phyloP scores from a whole-genome alignment of 2,888 invertebrate genomes.

The Vesta saturnalis region DNA sequence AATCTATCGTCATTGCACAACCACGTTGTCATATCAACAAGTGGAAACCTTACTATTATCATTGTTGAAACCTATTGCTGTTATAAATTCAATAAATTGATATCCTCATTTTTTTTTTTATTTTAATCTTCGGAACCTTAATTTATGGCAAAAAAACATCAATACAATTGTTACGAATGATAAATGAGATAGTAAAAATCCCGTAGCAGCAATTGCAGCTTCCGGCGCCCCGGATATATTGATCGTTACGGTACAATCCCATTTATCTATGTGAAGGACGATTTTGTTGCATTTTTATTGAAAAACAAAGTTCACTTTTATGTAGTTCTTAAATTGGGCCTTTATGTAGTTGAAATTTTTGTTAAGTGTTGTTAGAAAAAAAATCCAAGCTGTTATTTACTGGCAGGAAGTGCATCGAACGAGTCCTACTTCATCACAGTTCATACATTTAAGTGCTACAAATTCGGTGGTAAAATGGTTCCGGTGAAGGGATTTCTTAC shows the following conservation, averaged over 20 bases:
- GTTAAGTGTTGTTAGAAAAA: not conserved
- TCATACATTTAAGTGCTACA: slow-evolving; percentile 93
- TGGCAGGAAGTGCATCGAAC: slow-evolving; percentile 88
- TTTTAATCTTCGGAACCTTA: slow-evolving; percentile 29
- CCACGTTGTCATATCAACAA: slow-evolving; percentile 8
- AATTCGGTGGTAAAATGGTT: slow-evolving; percentile 96
- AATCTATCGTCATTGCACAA: slow-evolving; percentile 11
- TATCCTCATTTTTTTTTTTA: not conserved
- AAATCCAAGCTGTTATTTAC: slow-evolving; percentile 15
- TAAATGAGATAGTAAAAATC: slow-evolving; percentile 24
- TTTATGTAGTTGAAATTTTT: not conserved
- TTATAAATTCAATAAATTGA: not conserved
- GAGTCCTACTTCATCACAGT: slow-evolving; percentile 94
- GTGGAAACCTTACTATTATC: not conserved
- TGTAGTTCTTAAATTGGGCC: not conserved
- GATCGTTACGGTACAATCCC: slow-evolving; percentile 33
- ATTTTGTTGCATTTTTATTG: slow-evolving; percentile 12
- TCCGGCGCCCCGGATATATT: slow-evolving; percentile 44
- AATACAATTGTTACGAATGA: slow-evolving; percentile 29
- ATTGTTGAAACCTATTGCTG: not conserved
- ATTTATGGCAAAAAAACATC: slow-evolving; percentile 29
- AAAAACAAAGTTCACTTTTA: slow-evolving; percentile 3
- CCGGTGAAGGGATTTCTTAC: slow-evolving; percentile 94
- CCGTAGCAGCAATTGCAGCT: slow-evolving; percentile 33
- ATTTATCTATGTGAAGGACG: slow-evolving; percentile 22